Evolutionary conservation across 1,140 invertebrate species (phyloP).

Genomic region (Stegodyphus dumicola): DNA sequence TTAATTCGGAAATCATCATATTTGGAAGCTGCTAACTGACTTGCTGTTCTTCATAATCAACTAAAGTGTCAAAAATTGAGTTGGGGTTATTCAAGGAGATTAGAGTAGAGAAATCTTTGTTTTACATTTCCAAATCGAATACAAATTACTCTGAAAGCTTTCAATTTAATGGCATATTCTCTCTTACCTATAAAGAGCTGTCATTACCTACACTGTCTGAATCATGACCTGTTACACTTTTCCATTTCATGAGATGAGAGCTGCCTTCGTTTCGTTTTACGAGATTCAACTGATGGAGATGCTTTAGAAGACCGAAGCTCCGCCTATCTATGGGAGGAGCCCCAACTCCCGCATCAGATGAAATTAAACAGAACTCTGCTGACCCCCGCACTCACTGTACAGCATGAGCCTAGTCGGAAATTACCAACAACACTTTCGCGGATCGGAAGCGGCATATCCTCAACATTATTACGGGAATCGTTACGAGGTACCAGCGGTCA

Average conservation of each 20-base stretch:
- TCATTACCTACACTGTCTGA: background rate
- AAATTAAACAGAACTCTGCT: slow-evolving; percentile 36
- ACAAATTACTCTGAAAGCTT: background rate
- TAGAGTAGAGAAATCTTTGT: too few species aligned
- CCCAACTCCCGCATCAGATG: slow-evolving; percentile 4
- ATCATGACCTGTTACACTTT: slow-evolving; percentile 13
- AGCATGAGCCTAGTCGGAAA: slow-evolving; percentile 60
- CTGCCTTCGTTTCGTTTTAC: slow-evolving; percentile 2
- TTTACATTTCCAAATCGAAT: too few species aligned
- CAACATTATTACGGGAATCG: slow-evolving; percentile 50
- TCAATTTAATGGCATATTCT: slow-evolving; percentile 1
- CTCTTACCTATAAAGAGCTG: background rate
- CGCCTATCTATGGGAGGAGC: slow-evolving; percentile 3
- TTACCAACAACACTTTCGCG: slow-evolving; percentile 46
- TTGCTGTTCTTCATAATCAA: too few species aligned
- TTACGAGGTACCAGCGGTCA: slow-evolving; percentile 9
- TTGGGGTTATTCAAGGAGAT: too few species aligned
- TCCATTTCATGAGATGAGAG: slow-evolving; percentile 1
- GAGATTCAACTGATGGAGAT: too few species aligned
- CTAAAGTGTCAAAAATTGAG: too few species aligned
- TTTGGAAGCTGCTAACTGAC: too few species aligned
- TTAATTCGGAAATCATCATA: too few species aligned
- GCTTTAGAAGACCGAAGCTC: background rate
- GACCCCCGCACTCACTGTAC: slow-evolving; percentile 25
- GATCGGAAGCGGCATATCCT: slow-evolving; percentile 32